Evolutionary conservation across 2,888 invertebrate genomes (phyloP), one percentile per base, ranked within the genome.

Genomic region (Timema podura): DNA sequence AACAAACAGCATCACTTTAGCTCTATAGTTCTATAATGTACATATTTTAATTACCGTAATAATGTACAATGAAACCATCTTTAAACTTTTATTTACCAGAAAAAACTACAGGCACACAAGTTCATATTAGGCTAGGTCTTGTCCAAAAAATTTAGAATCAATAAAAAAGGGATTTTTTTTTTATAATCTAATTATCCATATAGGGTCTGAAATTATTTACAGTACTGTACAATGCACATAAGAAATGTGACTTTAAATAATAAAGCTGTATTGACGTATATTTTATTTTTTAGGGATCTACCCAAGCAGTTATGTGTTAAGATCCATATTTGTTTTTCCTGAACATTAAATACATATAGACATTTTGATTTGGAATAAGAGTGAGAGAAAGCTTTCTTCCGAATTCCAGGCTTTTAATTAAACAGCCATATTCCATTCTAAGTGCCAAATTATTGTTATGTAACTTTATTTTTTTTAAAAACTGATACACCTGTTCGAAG

Each of bases 61-160:
- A 30, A 30, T 30, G 30, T 30, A 30, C 30, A 30, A 30, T 30
- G 30, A 30, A 30, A 30, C 30, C 30, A 30, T 30, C 30, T 30
- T 30, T 30, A 30, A 30, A 30, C 30, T 30, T 30, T 30, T 30
- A 30, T 30, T 30, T 30, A 30, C 30, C 30, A 30, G 30, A 30
- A 30, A 30, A 30, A 61, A 61, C 73, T 73, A 73, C 73, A 73
- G 73, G 73, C 73, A 73, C 73, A 73, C 69, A 71, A 70, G 69
- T 73, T 71, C 69, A 73, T 71, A 73, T 45, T 67, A 73, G 73
- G 71, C 71, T 69, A 69, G 61, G 61, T 51, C 45, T 30, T 61
- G 44, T 61, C 44, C 61, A 61, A 61, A 61, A 44, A 61, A 44
- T 61, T 45, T 61, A 30, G 30, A 30, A 30, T 30, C 30, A 30